Conservation (phyloP, 2,797 vertebrate species). For the Enoplosus armatus region DNA sequence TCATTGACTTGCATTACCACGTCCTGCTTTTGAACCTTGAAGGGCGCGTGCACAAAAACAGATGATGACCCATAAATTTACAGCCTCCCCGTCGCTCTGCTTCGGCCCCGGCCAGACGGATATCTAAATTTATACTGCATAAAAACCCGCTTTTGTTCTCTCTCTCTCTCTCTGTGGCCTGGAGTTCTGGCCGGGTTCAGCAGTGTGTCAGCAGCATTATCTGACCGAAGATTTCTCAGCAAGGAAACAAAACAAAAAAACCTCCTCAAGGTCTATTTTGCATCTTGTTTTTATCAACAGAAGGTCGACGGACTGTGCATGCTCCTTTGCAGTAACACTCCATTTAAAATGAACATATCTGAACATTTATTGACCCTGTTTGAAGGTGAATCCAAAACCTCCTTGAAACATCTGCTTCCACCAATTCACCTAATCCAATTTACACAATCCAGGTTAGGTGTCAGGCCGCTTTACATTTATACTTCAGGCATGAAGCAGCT, state of each 20-base stretch:
- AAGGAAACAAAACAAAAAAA: background rate
- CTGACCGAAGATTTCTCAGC: slow-evolving; percentile 7
- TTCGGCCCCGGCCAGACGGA: slow-evolving; percentile 36
- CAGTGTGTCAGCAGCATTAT: slow-evolving; percentile 24
- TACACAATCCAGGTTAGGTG: background rate
- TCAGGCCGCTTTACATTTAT: background rate
- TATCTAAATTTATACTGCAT: slow-evolving; percentile 56
- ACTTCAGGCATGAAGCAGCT: background rate
- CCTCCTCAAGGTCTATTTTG: background rate
- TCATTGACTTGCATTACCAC: slow-evolving; percentile 65
- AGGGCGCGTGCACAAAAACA: slow-evolving; percentile 60
- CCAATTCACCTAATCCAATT: background rate
- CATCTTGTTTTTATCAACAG: background rate
- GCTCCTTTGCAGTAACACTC: background rate
- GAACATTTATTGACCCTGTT: background rate
- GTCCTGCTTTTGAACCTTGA: slow-evolving; percentile 63
- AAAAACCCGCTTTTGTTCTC: slow-evolving; percentile 13
- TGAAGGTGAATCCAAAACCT: slow-evolving; percentile 4
- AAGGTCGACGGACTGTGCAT: background rate
- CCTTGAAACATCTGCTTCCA: slow-evolving; percentile 8
- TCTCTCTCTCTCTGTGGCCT: background rate
- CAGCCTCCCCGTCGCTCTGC: slow-evolving; percentile 29
- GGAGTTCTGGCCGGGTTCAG: slow-evolving; percentile 18
- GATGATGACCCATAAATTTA: slow-evolving; percentile 67
- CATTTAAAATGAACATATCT: background rate